Base-by-base conservation (phyloP, 2,888 invertebrate species). In the Phengaris arion region DNA sequence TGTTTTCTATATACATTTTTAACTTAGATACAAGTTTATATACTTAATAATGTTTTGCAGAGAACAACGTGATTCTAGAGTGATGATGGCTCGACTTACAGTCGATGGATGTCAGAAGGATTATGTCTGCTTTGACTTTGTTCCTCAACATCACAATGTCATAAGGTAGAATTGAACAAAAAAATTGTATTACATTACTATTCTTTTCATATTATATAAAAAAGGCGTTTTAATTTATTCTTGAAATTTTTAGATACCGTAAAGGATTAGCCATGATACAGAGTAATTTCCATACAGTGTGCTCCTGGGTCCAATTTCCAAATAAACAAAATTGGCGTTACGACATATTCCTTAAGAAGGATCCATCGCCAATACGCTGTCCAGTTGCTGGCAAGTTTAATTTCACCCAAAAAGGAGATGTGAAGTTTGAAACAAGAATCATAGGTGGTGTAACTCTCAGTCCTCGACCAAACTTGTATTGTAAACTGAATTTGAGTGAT, bases 31-130 rank as follows among this genome's bases (percentile, higher is more conserved):
- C 3, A 2, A n/a, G n/a, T n/a, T 55, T 55, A n/a, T 0, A 57
- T 68, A 46, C 22, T 10, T 68, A 9, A 1, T 48, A 8, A 55
- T 74, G 69, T 46, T 76, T 85, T 84, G 51, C 81, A 94, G 97
- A 79, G 98, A 99, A 89, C 97, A 97, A 81, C 95, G 98, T 78
- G 99, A 98, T 81, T 96, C 96, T 54, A 94, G 99, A 80, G 97
- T 97, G 76, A 98, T 99, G 96, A 98, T 99, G 98, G 98, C 99
- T 0, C 95, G 99, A 77, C 95, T 99, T 9, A 98, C 98, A 0
- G 98, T 99, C 0, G 99, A 99, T 87, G 99, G 98, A 76, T 95
- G 99, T 89, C 99, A 99, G 91, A 98, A 98, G 84, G 99, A 99
- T 95, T 99, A 97, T 86, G 96, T 99, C 8, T 99, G 99, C 85